phyloP scores from a whole-genome alignment of 1,140 invertebrate species.

The Drosophila paulistorum region DNA sequence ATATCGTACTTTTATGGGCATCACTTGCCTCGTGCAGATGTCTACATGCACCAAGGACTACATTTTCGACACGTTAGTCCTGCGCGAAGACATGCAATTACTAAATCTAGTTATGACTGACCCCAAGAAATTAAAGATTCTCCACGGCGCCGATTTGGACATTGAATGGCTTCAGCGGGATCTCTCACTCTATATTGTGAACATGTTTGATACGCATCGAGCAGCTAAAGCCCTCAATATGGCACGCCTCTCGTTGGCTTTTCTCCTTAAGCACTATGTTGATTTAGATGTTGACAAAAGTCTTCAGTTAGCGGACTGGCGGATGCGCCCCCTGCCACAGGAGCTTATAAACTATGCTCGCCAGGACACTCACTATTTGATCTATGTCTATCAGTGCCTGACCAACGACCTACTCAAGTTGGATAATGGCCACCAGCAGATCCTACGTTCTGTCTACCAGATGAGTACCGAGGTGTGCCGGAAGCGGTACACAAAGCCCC shows the following conservation, averaged over 20 bases:
- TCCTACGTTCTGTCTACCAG: slow-evolving; percentile 88
- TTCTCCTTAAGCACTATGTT: slow-evolving; percentile 92
- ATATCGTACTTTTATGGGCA: slow-evolving; percentile 92
- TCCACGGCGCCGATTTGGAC: slow-evolving; percentile 96
- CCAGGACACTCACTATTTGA: slow-evolving; percentile 97
- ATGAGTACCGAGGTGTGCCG: slow-evolving; percentile 90
- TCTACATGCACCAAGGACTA: slow-evolving; percentile 94
- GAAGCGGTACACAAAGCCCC: slow-evolving; percentile 91
- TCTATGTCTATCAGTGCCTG: slow-evolving; percentile 95
- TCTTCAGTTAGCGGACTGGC: slow-evolving; percentile 98
- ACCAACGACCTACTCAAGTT: slow-evolving; percentile 90
- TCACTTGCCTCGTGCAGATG: slow-evolving; percentile 97
- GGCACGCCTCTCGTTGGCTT: slow-evolving; percentile 89
- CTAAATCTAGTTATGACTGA: slow-evolving; percentile 97
- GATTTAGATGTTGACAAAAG: slow-evolving; percentile 92
- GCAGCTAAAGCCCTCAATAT: slow-evolving; percentile 92
- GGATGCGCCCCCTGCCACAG: slow-evolving; percentile 94
- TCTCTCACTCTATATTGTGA: slow-evolving; percentile 97
- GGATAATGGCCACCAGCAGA: slow-evolving; percentile 88
- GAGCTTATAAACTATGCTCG: slow-evolving; percentile 95
- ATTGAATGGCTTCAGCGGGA: slow-evolving; percentile 98
- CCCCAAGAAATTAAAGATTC: slow-evolving; percentile 95
- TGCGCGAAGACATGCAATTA: slow-evolving; percentile 91
- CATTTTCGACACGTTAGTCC: slow-evolving; percentile 93
- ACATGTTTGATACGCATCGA: slow-evolving; percentile 98